Conservation (phyloP, 2,113 vertebrate species). For the Equus przewalskii region DNA sequence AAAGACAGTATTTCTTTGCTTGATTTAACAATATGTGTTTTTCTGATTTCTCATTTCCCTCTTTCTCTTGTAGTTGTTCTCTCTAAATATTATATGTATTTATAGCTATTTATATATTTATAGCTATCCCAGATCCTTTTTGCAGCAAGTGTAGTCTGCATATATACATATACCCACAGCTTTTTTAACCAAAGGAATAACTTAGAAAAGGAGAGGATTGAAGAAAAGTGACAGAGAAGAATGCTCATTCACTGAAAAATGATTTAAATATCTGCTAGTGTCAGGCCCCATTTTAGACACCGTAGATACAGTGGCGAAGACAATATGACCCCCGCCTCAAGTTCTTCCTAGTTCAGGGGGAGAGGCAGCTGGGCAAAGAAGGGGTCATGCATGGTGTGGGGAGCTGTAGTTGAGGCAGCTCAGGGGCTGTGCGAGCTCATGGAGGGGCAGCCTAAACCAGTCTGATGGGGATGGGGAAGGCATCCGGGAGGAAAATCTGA, state of each 20-base stretch:
- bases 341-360: rapidly evolving
- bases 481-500: neutral
- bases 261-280: neutral
- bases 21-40: conserved; percentile 23
- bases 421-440: neutral
- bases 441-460: neutral
- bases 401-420: rapidly evolving
- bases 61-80: neutral
- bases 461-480: neutral
- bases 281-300: neutral
- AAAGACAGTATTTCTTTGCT: neutral
- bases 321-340: neutral
- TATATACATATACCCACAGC: neutral
- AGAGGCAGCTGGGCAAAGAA: neutral
- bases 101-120: neutral
- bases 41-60: neutral
- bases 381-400: rapidly evolving
- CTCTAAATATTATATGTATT: neutral
- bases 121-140: neutral
- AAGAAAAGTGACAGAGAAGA: conserved; percentile 12
- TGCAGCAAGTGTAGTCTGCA: neutral
- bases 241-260: neutral
- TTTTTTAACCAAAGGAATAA: neutral
- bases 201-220: neutral
- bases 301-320: too few species aligned